Evolutionary conservation across 2,888 invertebrate species (phyloP), one percentile per base, ranked within the genome.

Genomic region (Habrosyne pyritoides): DNA sequence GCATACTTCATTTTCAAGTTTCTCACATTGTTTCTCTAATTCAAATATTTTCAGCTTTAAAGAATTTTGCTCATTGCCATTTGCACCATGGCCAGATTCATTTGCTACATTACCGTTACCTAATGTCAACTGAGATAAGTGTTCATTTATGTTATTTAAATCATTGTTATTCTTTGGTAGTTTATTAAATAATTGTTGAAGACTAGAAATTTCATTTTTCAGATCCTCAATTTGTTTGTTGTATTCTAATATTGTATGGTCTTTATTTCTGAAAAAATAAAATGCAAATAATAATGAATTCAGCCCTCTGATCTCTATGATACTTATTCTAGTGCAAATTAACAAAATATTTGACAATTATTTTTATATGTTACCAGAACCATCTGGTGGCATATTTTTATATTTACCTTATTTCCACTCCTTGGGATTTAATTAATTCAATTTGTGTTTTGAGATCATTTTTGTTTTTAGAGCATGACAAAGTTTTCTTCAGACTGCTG

Each of bases 321-420:
- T n/a, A n/a, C 10, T 12, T 12, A 12, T 30, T 12, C 28, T 28
- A 30, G 10, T 12, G 30, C 2, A 12, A 30, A 3, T n/a, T n/a
- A n/a, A n/a, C n/a, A n/a, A n/a, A n/a, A n/a, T n/a, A n/a, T n/a
- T n/a, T n/a, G n/a, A n/a, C n/a, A n/a, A n/a, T n/a, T n/a, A n/a
- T n/a, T n/a, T n/a, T n/a, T n/a, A n/a, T n/a, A n/a, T n/a, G n/a
- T n/a, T n/a, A n/a, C n/a, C n/a, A n/a, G n/a, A n/a, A n/a, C n/a
- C n/a, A n/a, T n/a, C n/a, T n/a, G n/a, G n/a, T n/a, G n/a, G n/a
- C n/a, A 36, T 30, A 53, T 10, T 5, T 42, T 21, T 42, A 12
- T 42, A 28, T 55, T n/a, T 80, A 91, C 92, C 90, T 85, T 62
- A 91, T 90, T 84, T 92, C 91, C 51, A 87, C 90, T 75, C 91